Evolutionary conservation across 2,113 vertebrate genomes (phyloP).

Genomic region (Aepyceros melampus): DNA sequence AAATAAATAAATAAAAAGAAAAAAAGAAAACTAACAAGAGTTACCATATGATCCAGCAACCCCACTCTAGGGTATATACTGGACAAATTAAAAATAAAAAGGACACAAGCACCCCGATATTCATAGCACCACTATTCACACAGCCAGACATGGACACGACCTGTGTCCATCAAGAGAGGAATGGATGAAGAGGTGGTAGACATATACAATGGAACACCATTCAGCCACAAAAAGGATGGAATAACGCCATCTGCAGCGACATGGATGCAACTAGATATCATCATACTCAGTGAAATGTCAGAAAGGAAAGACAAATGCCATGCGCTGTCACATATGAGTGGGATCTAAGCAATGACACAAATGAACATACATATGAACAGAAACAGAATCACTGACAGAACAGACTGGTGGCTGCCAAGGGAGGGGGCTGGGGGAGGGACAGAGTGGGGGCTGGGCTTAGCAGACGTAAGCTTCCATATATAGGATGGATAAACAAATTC

Average conservation of each 20-base stretch:
- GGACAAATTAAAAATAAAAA: neutral
- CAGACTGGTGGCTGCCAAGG: neutral
- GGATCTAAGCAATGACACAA: neutral
- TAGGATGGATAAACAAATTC: neutral
- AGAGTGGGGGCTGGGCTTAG: neutral
- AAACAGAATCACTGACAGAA: neutral
- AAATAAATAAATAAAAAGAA: no score
- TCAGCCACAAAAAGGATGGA: neutral
- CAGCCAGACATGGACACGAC: neutral
- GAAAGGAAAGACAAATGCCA: neutral
- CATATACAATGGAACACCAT: neutral
- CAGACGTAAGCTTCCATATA: neutral
- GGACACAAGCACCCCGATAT: fast-evolving
- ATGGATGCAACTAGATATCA: neutral
- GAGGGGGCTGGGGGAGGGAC: neutral
- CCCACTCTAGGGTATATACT: neutral
- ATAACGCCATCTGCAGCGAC: no score
- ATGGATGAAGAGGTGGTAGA: neutral
- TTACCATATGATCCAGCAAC: neutral
- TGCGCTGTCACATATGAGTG: neutral
- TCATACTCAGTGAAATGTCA: neutral
- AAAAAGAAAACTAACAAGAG: neutral
- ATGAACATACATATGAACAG: neutral
- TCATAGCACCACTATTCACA: neutral
- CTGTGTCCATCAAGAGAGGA: neutral